Evolutionary conservation across 2,888 invertebrate species (phyloP), one percentile per base, ranked within the genome.

Genomic region (Heteromurus nitidus): DNA sequence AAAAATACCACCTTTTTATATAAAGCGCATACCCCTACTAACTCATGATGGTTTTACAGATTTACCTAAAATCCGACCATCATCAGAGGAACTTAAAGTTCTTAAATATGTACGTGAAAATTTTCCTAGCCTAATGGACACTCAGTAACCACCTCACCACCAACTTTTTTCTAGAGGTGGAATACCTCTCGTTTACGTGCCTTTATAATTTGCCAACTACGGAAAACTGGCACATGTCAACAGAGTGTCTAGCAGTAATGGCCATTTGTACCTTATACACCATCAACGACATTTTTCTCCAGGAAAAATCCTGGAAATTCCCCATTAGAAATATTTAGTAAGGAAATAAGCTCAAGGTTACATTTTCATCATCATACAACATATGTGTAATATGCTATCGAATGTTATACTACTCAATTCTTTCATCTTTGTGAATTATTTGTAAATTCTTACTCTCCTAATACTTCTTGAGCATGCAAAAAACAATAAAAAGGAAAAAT

Each of bases 161-260:
- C 36, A 26, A 16, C 22, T 18, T 64, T 13, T 7, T 36, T 9
- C 36, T 16, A 36, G 42, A 42, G 42, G 64, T 47, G 42, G 22
- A 36, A 69, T 36, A 58, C 28, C 70, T 75, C 81, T 76, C 81
- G 81, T 81, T 81, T 81, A 81, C 81, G 81, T 81, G 81, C 81
- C 62, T 76, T 81, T 75, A 81, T 81, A 75, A 76, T 76, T 81
- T 81, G 81, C 81, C 22, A 72, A 18, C 42, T 62, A 72, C 55
- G 26, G 44, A 70, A 20, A 72, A 72, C 72, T 72, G 72, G 64
- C 60, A 72, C 72, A 72, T 72, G 72, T 72, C 62, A 72, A 72
- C 72, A 72, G 36, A 70, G 81, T 81, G 81, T 81, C 81, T 44
- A 55, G 58, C 68, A 65, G 67, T 36, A 74, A 81, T 75, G 81